Evolutionary conservation across 2,797 vertebrate species (phyloP), one percentile per base, ranked within the genome.

Genomic region (Sebastes elongatus): DNA sequence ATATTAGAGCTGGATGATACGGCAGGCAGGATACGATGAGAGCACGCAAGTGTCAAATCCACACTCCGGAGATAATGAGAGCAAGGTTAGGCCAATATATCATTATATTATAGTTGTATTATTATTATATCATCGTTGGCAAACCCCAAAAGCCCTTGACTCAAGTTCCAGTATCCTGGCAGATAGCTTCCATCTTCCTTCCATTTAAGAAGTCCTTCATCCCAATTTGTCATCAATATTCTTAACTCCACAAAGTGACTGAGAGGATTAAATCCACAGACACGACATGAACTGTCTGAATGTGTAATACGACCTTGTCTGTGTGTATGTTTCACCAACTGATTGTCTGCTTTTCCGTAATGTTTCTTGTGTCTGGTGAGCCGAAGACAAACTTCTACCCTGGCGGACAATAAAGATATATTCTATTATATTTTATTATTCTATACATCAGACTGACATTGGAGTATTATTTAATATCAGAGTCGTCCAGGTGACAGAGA

Each of bases 391-490:
- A 20, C 20, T n/a, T n/a, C 18, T 2, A n/a, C 20, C 59, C 30
- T 62, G 28, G 2, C 28, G 59, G 59, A 61, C 18, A 61, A n/a
- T 10, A 61, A 9, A 5, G 27, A 60, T 28, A 59, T 59, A 9
- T 6, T 28, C 7, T 27, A 27, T 57, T 57, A 14, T 27, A 57
- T 27, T 59, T 2, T 18, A 42, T 42, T 42, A 42, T 32, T n/a
- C 14, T 11, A 10, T 61, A 22, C 2, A 69, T 59, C 52, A 55
- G 28, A 10, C 82, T 46, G 52, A 80, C 78, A 52, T 35, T 8
- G 9, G 11, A 69, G n/a, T 5, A 66, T 65, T 42, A 80, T 67
- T 80, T 62, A 73, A 76, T 73, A 73, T 76, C 35, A 38, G 35
- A 38, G 35, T 38, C 4, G 35, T 38, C 11, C 28, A 63, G 69